A percentile compares a stretch with the other conserved stretches of the same genome.
Conservation (phyloP, 2,888 invertebrate genomes). For the Plagiodera versicolora region DNA sequence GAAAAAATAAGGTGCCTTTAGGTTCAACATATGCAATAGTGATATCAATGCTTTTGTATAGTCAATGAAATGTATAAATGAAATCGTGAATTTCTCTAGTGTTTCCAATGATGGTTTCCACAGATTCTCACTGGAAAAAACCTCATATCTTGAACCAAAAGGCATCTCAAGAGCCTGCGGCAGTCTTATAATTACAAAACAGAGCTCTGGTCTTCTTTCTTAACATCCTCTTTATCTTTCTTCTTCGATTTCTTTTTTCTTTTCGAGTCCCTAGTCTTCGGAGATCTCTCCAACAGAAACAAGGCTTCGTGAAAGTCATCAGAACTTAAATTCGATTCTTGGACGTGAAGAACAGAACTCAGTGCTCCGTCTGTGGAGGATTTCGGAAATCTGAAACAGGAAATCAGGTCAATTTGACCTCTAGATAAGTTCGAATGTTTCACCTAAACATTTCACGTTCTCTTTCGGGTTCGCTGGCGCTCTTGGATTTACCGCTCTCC, state of each 20-base stretch:
- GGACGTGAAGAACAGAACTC: conserved; percentile 61
- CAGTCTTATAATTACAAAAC: conserved; percentile 49
- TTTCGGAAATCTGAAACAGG: conserved; percentile 56
- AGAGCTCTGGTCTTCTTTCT: conserved; percentile 56
- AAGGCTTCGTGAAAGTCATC: conserved; percentile 63
- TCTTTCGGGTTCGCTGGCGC: conserved; percentile 58
- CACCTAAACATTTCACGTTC: conserved; percentile 57
- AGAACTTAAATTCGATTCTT: conserved; percentile 60
- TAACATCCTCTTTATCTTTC: conserved; percentile 51
- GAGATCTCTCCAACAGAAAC: conserved; percentile 59
- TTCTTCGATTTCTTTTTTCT: conserved; percentile 57
- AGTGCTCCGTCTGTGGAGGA: conserved; percentile 62
- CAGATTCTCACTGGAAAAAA: no score
- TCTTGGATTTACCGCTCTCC: conserved; percentile 54
- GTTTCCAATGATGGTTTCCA: no score
- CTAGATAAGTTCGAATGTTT: not conserved
- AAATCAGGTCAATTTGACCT: not conserved
- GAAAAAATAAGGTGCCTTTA: conserved; percentile 46
- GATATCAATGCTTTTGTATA: no score
- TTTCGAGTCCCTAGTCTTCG: conserved; percentile 57
- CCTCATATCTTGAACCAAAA: not conserved
- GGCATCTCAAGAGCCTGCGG: not conserved
- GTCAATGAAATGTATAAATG: no score
- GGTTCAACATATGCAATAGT: no score
- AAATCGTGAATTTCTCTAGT: not conserved